Evolutionary conservation across 2,797 vertebrate species (phyloP).

Genomic region (Molossus alvarezi): DNA sequence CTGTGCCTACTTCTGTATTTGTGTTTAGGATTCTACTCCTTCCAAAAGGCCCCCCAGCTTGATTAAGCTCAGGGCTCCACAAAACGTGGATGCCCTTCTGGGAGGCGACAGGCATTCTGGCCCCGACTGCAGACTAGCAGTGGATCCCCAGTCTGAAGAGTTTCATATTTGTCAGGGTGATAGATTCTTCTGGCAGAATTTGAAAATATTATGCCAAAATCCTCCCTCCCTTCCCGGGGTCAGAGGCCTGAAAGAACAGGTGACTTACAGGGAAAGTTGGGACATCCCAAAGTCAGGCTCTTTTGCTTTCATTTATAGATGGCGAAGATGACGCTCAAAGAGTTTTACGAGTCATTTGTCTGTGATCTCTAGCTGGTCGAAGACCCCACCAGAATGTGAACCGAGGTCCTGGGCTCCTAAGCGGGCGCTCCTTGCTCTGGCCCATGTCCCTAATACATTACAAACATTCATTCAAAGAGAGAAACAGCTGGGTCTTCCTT

Average conservation of each 20-base stretch:
- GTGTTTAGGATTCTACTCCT: background rate
- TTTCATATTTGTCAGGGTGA: background rate
- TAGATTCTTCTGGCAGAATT: background rate
- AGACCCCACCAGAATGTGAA: background rate
- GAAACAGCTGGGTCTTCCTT: background rate
- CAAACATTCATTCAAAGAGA: background rate
- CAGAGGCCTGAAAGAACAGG: background rate
- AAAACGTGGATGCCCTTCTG: background rate
- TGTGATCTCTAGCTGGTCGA: background rate
- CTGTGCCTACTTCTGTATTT: background rate
- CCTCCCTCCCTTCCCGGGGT: background rate
- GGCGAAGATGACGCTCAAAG: background rate
- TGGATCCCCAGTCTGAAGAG: background rate
- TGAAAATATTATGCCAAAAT: background rate
- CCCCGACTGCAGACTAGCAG: background rate
- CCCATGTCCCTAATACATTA: background rate
- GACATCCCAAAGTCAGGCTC: background rate
- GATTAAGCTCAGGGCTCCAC: background rate
- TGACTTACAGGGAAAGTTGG: background rate
- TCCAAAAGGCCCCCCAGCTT: accelerated
- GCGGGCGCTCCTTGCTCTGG: background rate
- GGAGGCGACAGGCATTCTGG: background rate
- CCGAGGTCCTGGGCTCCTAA: background rate
- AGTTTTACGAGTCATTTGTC: background rate
- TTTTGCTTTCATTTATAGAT: background rate